phyloP scores from a whole-genome alignment of 2,113 vertebrate genomes.

The Chelonoidis abingdonii region DNA sequence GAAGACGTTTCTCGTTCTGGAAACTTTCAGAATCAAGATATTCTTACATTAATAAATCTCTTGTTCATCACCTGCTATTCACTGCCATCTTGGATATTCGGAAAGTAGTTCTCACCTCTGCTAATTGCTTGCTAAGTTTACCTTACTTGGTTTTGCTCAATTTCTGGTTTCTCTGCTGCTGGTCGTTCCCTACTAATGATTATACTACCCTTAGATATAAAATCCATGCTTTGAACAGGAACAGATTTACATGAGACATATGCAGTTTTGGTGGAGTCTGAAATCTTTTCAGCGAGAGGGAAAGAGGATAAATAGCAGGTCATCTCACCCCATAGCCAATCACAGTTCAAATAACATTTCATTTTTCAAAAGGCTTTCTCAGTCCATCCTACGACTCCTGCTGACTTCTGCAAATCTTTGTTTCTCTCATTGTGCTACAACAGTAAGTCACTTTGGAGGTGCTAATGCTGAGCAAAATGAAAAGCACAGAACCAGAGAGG shows the following conservation, averaged over 20 bases:
- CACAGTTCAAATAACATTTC: neutral
- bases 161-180: neutral
- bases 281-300: neutral
- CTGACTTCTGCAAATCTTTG: neutral
- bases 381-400: neutral
- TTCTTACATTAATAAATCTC: rapidly evolving
- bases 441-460: neutral
- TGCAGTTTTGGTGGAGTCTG: neutral
- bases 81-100: rapidly evolving
- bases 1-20: neutral
- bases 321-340: neutral
- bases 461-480: neutral
- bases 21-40: neutral
- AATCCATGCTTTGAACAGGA: neutral
- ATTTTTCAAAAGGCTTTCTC: neutral
- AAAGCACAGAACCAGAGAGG: neutral
- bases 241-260: neutral
- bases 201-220: neutral
- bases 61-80: neutral
- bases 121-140: neutral
- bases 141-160: neutral
- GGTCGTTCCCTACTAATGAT: neutral
- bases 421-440: neutral
- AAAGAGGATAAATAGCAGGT: neutral
- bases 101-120: neutral